Evolutionary conservation across 2,888 invertebrate genomes (phyloP).

Genomic region (Protophormia terraenovae): DNA sequence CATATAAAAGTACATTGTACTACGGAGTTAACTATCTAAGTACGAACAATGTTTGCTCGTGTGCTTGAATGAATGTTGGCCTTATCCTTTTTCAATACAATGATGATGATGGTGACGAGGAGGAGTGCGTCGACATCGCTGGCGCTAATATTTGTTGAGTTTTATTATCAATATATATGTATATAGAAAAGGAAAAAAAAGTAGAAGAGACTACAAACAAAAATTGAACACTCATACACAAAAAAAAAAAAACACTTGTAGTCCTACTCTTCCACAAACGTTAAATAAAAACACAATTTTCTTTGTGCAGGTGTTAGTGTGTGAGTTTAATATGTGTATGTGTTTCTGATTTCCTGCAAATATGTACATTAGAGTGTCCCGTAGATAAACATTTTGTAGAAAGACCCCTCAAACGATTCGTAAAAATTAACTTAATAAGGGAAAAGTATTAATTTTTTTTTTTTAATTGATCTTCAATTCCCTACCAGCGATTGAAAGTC

Average conservation of each 20-base stretch:
- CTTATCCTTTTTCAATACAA: conserved; percentile 32
- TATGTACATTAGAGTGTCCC: too few species aligned
- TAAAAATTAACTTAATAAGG: too few species aligned
- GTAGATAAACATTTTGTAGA: too few species aligned
- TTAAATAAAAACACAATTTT: not conserved
- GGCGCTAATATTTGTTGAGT: not conserved
- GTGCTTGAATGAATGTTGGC: not conserved
- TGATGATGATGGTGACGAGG: not conserved
- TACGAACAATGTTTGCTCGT: not conserved
- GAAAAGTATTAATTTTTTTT: too few species aligned
- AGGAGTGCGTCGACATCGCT: not conserved
- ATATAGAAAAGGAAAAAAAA: too few species aligned
- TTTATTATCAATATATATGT: not conserved
- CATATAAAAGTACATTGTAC: not conserved
- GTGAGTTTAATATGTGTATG: not conserved
- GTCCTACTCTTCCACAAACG: not conserved
- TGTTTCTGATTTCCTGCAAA: not conserved
- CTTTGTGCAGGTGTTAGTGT: not conserved
- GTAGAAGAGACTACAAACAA: conserved; percentile 3
- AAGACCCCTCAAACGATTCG: too few species aligned
- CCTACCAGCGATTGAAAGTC: too few species aligned
- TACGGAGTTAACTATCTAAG: not conserved
- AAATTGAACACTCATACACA: not conserved
- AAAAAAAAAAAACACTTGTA: not conserved
- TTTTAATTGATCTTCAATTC: too few species aligned